A percentile compares a stretch with the other conserved stretches of the same genome.
These are phyloP conservation scores for Drosophila pandora DNA, from an alignment of 1,140 invertebrate species.

Conservation along the genomic window DNA sequence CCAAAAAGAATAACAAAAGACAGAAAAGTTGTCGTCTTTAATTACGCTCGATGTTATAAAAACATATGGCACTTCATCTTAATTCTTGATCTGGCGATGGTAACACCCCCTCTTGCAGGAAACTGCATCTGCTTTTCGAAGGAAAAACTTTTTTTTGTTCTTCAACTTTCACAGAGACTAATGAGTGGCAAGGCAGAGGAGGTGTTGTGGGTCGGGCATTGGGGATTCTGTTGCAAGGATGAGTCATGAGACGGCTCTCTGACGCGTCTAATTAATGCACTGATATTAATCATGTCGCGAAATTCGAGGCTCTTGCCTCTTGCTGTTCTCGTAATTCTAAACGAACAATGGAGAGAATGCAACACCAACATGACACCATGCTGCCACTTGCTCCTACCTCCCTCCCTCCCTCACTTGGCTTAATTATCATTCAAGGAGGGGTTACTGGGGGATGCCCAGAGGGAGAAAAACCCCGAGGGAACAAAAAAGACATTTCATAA, in stretches of 20 bases:
- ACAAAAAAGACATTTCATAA: conserved; percentile 23
- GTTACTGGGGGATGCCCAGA: not conserved
- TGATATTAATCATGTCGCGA: conserved; percentile 66
- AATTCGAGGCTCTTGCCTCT: conserved; percentile 31
- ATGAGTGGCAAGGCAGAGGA: conserved; percentile 41
- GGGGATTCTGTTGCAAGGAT: conserved; percentile 5
- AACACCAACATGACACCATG: conserved; percentile 17
- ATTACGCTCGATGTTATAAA: conserved; percentile 22
- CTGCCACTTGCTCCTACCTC: not conserved
- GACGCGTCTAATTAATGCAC: conserved; percentile 64
- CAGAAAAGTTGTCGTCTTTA: conserved; percentile 8
- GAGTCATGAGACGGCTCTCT: conserved; percentile 13
- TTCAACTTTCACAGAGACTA: conserved; percentile 49
- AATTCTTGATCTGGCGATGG: not conserved
- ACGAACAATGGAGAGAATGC: conserved; percentile 39
- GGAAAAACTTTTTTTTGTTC: conserved; percentile 38
- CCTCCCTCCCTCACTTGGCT: conserved; percentile 20
- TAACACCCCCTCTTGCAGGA: too few species aligned
- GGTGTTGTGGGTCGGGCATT: not conserved
- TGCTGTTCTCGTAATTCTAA: conserved; percentile 50
- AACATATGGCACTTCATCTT: conserved; percentile 25
- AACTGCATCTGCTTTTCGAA: too few species aligned
- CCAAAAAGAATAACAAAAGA: not conserved
- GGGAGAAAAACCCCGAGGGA: not conserved
- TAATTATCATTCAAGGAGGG: conserved; percentile 40